phyloP scores from a whole-genome alignment of 1,140 invertebrate genomes.

The Aphaenogaster rudis region DNA sequence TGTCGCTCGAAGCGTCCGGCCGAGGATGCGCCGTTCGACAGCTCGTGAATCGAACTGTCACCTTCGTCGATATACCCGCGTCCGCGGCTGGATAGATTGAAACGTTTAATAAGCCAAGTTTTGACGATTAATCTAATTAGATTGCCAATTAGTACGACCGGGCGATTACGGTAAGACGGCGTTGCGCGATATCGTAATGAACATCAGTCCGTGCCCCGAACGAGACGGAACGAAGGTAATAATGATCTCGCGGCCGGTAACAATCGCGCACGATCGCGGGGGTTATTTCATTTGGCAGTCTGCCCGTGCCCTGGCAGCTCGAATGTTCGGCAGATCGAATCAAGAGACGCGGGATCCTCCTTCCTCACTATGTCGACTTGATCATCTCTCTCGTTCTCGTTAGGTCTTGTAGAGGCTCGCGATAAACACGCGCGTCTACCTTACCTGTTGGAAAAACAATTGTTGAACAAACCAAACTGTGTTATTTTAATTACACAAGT shows the following conservation, averaged over 20 bases:
- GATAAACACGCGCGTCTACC: neutral
- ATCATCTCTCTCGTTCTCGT: neutral
- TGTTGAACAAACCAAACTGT: neutral
- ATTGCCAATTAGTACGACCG: conserved; percentile 29
- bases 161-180: conserved; percentile 26
- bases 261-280: conserved; percentile 70
- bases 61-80: neutral
- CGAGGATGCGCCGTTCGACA: conserved; percentile 1
- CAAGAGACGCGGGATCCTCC: conserved; percentile 24
- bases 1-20: neutral
- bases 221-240: conserved; percentile 43
- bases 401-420: neutral
- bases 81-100: conserved; percentile 4
- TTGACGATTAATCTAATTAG: conserved; percentile 44
- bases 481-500: neutral
- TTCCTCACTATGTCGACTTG: neutral
- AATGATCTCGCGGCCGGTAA: conserved; percentile 58
- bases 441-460: neutral
- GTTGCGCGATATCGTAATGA: conserved; percentile 50
- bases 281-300: conserved; percentile 72
- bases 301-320: conserved; percentile 63
- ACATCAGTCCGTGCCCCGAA: conserved; percentile 25
- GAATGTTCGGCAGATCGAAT: conserved; percentile 70
- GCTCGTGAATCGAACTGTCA: conserved; percentile 30
- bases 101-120: conserved; percentile 22